Base-by-base conservation (phyloP, 2,888 invertebrate species). In the Oscheius sp. region DNA sequence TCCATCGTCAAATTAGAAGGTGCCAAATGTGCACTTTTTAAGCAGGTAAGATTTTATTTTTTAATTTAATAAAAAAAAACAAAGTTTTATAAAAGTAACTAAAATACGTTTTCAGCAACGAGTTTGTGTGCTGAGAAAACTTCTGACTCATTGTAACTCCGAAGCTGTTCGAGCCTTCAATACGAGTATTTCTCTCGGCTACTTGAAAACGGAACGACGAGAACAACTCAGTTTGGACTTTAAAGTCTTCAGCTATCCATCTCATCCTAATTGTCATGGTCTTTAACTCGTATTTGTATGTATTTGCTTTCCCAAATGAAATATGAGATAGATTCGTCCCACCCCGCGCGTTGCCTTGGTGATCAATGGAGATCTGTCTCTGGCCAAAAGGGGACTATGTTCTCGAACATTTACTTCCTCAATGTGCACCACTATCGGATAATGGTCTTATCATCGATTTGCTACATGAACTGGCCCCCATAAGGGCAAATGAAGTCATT, bases 211-310 rank as follows among this genome's bases (percentile, higher is more conserved):
- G 14, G 78, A 78, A 62, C 61, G 78, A 51, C 67, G 70, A n/a
- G 71, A 74, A 38, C 70, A 73, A 9, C 72, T 78, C 17, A 70
- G 72, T n/a, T 56, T 70, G 12, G 78, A 78, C 68, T 78, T 78
- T 30, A 67, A 75, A 28, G 70, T 68, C 22, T 78, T 78, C 54
- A 36, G 61, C 1, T 73, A 70, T 64, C 75, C 78, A n/a, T 38
- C 44, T 49, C 75, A 78, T 67, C 70, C 70, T 9, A 65, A 65
- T 38, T 65, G 65, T 28, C 44, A 26, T 5, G 65, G 65, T 24
- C 36, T 65, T 5, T 65, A 44, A 59, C 20, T 6, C 2, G 6
- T 51, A 20, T 51, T 51, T 51, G 47, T 47, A 47, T 24, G 24
- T 47, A 24, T 24, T 47, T 47, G 47, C 24, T n/a, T n/a, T n/a